These are phyloP conservation scores for Drosophila kepulauana DNA, from an alignment of 1,140 invertebrate genomes.

Conservation along the genomic window DNA sequence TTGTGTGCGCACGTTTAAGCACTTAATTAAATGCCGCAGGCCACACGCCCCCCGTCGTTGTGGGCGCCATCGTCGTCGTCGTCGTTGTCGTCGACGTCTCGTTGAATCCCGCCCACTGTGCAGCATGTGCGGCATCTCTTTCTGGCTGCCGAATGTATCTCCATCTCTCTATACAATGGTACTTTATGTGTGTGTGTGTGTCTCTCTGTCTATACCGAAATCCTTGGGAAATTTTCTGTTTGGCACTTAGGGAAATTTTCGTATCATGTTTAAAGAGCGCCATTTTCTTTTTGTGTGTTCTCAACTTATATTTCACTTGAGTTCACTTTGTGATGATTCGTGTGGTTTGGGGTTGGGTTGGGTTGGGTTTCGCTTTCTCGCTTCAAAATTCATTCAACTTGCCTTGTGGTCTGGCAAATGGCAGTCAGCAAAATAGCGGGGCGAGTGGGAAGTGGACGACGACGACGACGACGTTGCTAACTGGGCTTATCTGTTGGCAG, in stretches of 20 bases:
- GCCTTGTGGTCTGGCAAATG: conserved; percentile 9
- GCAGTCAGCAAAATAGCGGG: not conserved
- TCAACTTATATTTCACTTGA: conserved; percentile 30
- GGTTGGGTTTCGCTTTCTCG: not conserved
- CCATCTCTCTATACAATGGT: not conserved
- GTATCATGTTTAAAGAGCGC: conserved; percentile 45
- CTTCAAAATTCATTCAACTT: conserved; percentile 42
- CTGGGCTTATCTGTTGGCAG: conserved; percentile 21
- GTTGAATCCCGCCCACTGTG: conserved; percentile 73
- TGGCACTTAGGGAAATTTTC: conserved; percentile 58
- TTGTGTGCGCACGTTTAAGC: conserved; percentile 52
- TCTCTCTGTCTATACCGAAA: conserved; percentile 9
- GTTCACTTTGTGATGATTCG: conserved; percentile 14
- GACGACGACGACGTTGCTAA: not conserved
- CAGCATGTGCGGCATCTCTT: conserved; percentile 61
- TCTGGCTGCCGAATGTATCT: conserved; percentile 38
- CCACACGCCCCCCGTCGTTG: conserved; percentile 21
- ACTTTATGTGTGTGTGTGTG: not conserved
- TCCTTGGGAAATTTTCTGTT: conserved; percentile 55
- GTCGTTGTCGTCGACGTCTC: conserved; percentile 5
- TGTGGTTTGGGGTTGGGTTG: not conserved
- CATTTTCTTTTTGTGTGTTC: conserved; percentile 49
- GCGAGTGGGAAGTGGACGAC: conserved; percentile 1
- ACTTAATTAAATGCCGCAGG: conserved; percentile 72
- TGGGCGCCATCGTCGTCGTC: not conserved